Evolutionary conservation across 2,797 vertebrate genomes (phyloP).

Genomic region (Erpetoichthys calabaricus): DNA sequence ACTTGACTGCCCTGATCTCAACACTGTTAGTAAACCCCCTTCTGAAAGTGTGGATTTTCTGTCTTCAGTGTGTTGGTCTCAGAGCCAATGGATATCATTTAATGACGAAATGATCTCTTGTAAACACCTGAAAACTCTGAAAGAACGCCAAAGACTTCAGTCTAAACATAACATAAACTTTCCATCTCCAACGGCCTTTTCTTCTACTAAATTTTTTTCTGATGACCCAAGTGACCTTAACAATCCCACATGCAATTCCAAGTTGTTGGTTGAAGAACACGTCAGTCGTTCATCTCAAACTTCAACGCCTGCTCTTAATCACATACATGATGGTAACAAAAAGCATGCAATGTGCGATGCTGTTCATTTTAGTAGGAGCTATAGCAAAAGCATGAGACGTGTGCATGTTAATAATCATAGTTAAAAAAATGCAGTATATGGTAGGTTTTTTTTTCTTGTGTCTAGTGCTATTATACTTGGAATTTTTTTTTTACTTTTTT

Average conservation of each 20-base stretch:
- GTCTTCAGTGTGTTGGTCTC: slow-evolving; percentile 42
- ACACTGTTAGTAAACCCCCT: slow-evolving; percentile 30
- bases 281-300: slow-evolving; percentile 31
- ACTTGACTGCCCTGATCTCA: slow-evolving; percentile 22
- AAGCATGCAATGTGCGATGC: slow-evolving; percentile 25
- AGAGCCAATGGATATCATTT: slow-evolving; percentile 67
- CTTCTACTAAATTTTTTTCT: slow-evolving; percentile 43
- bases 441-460: too few relatives aligned
- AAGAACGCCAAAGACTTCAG: slow-evolving; percentile 36
- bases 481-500: not conserved
- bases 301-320: slow-evolving; percentile 30
- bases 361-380: slow-evolving; percentile 14
- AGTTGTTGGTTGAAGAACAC: slow-evolving; percentile 39
- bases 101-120: slow-evolving; percentile 40
- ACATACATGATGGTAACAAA: slow-evolving; percentile 54
- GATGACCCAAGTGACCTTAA: slow-evolving; percentile 43
- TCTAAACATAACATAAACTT: slow-evolving; percentile 33
- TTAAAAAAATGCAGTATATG: too few relatives aligned
- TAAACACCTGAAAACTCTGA: slow-evolving; percentile 28
- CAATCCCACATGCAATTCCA: slow-evolving; percentile 29
- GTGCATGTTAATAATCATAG: too few relatives aligned
- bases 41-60: slow-evolving; percentile 37
- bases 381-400: too few relatives aligned
- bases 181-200: slow-evolving; percentile 31
- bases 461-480: too few relatives aligned